Percentiles rank a stretch among this genome's conserved stretches.
Conservation (phyloP, 2,888 invertebrate genomes). For the Ptychoptera contaminata region DNA sequence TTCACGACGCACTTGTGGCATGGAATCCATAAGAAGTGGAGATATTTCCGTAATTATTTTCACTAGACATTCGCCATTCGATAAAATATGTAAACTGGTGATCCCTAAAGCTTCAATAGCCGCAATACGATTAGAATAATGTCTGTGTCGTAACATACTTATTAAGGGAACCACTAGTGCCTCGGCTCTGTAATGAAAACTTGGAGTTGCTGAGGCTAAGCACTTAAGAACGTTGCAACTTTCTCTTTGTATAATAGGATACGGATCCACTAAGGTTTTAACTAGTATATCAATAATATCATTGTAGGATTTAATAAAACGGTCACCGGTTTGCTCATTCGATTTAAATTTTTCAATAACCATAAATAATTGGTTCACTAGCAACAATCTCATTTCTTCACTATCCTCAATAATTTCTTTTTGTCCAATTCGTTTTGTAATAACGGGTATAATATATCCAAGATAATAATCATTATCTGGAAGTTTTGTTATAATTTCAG, state of each 20-base stretch:
- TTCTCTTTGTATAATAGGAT: constrained; percentile 63
- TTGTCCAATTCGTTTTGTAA: constrained; percentile 62
- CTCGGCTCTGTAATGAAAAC: constrained; percentile 64
- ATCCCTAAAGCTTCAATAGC: constrained; percentile 58
- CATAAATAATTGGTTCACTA: constrained; percentile 46
- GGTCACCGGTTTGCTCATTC: constrained; percentile 35
- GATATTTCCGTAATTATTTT: constrained; percentile 65
- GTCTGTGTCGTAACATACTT: constrained; percentile 61
- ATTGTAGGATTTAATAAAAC: constrained; percentile 18
- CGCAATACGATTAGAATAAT: constrained; percentile 60
- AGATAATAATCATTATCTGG: constrained; percentile 56
- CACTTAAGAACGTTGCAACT: constrained; percentile 56
- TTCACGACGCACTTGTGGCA: constrained; percentile 58
- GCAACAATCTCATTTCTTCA: constrained; percentile 67
- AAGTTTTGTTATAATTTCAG: constrained; percentile 27
- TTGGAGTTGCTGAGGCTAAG: constrained; percentile 44
- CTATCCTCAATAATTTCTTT: constrained; percentile 50
- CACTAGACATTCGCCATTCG: constrained; percentile 55
- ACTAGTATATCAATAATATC: constrained; percentile 58
- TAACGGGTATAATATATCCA: constrained; percentile 55
- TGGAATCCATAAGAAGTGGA: constrained; percentile 74
- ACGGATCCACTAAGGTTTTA: constrained; percentile 59
- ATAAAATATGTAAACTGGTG: constrained; percentile 42
- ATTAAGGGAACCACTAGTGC: constrained; percentile 57
- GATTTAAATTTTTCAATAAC: constrained; percentile 49